These are phyloP conservation scores for Mythimna impura DNA, from an alignment of 2,888 invertebrate species.

Conservation along the genomic window DNA sequence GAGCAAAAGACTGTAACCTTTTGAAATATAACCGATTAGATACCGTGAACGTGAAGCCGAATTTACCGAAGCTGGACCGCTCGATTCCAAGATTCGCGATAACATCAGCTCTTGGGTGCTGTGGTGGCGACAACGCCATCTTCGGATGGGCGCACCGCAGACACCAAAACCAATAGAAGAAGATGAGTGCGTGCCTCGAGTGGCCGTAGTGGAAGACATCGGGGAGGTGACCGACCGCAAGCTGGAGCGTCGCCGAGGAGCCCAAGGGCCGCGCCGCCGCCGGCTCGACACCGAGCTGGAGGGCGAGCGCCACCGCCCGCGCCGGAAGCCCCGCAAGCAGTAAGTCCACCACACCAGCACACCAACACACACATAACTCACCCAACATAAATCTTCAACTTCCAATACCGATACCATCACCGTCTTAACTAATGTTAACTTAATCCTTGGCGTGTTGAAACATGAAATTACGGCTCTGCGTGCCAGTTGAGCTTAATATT, in stretches of 20 bases:
- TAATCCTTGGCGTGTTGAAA: conserved; percentile 52
- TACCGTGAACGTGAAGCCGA: conserved; percentile 68
- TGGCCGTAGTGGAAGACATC: conserved; percentile 80
- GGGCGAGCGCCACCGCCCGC: conserved; percentile 82
- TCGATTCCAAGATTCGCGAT: conserved; percentile 86
- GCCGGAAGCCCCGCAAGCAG: conserved; percentile 80
- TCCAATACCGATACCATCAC: conserved; percentile 12
- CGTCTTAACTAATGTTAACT: conserved; percentile 37
- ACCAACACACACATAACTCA: conserved; percentile 1
- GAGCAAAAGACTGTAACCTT: conserved; percentile 54
- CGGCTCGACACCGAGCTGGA: conserved; percentile 83
- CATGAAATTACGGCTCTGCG: conserved; percentile 56
- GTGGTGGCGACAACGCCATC: conserved; percentile 89
- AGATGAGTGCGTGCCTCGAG: conserved; percentile 82
- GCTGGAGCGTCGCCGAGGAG: conserved; percentile 80
- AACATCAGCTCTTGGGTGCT: conserved; percentile 88
- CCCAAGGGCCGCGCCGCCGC: conserved; percentile 80
- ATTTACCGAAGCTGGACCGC: conserved; percentile 66
- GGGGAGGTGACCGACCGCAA: conserved; percentile 78
- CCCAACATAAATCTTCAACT: conserved; percentile 1
- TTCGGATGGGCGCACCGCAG: conserved; percentile 89
- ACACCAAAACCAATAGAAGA: conserved; percentile 85
- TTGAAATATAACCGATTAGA: conserved; percentile 60
- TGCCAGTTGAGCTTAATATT: conserved; percentile 58
- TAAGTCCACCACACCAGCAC: conserved; percentile 63